Base-by-base conservation (phyloP, 2,888 invertebrate species). In the Actias luna region DNA sequence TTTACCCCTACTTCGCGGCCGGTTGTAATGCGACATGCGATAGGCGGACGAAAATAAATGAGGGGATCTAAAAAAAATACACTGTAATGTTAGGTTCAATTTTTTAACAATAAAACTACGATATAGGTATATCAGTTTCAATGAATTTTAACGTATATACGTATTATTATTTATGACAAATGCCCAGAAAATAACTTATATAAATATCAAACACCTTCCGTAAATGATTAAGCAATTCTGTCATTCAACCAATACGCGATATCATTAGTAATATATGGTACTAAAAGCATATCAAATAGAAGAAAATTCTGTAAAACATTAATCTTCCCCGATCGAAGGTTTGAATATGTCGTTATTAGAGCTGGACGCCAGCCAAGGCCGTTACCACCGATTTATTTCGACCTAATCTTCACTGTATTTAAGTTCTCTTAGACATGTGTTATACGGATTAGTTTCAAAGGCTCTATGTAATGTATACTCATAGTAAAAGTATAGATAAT, bases 341-440 rank as follows among this genome's bases (percentile, higher is more conserved):
- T 78, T 74, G 74, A 77, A 79, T 80, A 78, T 79, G 76, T 74
- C 75, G 68, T 78, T 78, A 79, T 79, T 78, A 75, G 68, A 64
- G 65, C 75, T 80, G 80, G 77, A 76, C 68, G 63, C 59, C 16
- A 36, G 76, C 79, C 78, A 80, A 76, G 59, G 63, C 70, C 63
- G 67, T 74, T 76, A 71, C 67, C 63, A 65, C 65, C 66, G 67
- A 70, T 65, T 62, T 71, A 68, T 70, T 66, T 61, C 62, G 64
- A 59, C 64, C 67, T 67, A 67, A 63, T 63, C 63, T 50, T 59
- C 36, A 22, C 36, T 65, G 60, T 63, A 60, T 46, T 60, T 58
- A 63, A 42, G 63, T 14, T 60, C 46, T 33, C 25, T 29, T 55
- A 55, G 55, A 29, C 16, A 29, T 29, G 16, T n/a, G n/a, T 55